These are phyloP conservation scores for Thaumetopoea pityocampa DNA, from an alignment of 1,140 invertebrate species.

Conservation along the genomic window DNA sequence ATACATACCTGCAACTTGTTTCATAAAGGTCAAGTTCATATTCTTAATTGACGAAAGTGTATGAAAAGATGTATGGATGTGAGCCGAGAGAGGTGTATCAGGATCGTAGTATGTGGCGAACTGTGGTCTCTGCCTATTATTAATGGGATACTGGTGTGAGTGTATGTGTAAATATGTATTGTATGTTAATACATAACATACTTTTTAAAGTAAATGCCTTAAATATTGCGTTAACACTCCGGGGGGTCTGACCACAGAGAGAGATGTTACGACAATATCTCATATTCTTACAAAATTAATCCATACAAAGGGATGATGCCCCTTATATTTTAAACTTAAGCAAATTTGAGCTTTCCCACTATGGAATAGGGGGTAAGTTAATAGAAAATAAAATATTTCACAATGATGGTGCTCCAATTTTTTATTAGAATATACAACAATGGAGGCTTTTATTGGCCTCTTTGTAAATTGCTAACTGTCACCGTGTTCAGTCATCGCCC, in stretches of 20 bases:
- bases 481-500: conserved; percentile 53
- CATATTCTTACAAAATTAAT: conserved; percentile 35
- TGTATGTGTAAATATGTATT: no score
- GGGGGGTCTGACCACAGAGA: conserved; percentile 38
- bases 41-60: no score
- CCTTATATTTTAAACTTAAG: conserved; percentile 9
- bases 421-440: conserved; percentile 57
- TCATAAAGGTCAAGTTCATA: no score
- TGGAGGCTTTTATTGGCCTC: conserved; percentile 62
- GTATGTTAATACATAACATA: no score
- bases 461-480: conserved; percentile 63
- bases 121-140: no score
- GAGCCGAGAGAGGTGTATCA: no score
- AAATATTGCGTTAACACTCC: conserved; percentile 12
- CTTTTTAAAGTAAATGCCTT: no score
- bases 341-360: conserved; percentile 16
- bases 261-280: conserved; percentile 31
- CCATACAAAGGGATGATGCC: conserved; percentile 30
- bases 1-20: no score
- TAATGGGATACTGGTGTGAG: no score
- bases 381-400: conserved; percentile 1
- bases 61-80: no score
- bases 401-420: conserved; percentile 23
- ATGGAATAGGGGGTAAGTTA: conserved; percentile 11
- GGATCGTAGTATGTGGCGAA: no score